These are phyloP conservation scores for Ruditapes philippinarum DNA, from an alignment of 1,140 invertebrate genomes.

Conservation along the genomic window DNA sequence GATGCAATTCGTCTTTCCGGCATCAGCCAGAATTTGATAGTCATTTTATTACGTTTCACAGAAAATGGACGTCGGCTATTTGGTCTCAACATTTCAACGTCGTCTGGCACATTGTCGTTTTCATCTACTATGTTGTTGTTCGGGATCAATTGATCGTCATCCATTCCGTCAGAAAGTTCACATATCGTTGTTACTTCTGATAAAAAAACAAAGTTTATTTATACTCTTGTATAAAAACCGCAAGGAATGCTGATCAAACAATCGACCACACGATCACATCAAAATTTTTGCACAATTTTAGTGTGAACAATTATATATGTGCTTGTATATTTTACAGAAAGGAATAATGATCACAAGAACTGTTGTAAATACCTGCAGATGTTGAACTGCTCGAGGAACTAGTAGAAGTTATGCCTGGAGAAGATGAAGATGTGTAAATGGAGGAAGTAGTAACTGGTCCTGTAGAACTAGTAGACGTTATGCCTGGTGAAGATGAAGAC, in stretches of 20 bases:
- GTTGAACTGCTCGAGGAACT: too few relatives aligned
- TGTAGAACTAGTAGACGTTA: too few relatives aligned
- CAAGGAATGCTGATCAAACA: too few relatives aligned
- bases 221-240: too few relatives aligned
- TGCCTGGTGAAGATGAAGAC: too few relatives aligned
- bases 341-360: too few relatives aligned
- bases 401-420: not conserved
- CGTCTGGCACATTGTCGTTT: not conserved
- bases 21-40: slow-evolving; percentile 23
- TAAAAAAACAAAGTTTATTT: not conserved
- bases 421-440: not conserved
- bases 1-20: not conserved
- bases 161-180: slow-evolving; percentile 2
- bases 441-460: too few relatives aligned
- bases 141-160: slow-evolving; percentile 2
- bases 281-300: too few relatives aligned
- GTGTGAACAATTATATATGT: too few relatives aligned
- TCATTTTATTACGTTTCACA: not conserved
- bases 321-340: too few relatives aligned
- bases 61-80: slow-evolving; percentile 6
- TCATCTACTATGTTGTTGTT: slow-evolving; percentile 18
- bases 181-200: not conserved
- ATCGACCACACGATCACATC: too few relatives aligned
- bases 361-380: too few relatives aligned
- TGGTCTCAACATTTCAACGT: slow-evolving; percentile 12